Conservation (phyloP, 2,113 vertebrate genomes). For the Pseudopipra pipra region DNA sequence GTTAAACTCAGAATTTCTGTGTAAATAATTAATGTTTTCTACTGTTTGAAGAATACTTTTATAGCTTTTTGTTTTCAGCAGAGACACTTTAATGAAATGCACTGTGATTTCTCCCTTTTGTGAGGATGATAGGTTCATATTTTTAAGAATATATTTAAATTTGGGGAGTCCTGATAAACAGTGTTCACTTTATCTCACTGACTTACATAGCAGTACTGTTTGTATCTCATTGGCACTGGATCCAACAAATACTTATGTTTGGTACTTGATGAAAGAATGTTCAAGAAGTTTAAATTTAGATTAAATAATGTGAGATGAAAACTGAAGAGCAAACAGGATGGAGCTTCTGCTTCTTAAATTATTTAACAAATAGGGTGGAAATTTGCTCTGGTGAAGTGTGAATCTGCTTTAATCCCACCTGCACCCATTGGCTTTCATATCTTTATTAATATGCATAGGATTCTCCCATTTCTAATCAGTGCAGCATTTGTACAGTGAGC, state of each 20-base stretch:
- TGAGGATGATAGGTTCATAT: background rate
- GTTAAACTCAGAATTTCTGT: background rate
- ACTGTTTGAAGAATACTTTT: background rate
- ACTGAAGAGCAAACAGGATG: background rate
- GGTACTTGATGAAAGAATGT: background rate
- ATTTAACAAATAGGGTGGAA: background rate
- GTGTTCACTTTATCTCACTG: background rate
- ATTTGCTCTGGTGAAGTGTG: background rate
- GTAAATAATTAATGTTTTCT: background rate
- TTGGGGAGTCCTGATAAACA: background rate
- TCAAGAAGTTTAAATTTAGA: background rate
- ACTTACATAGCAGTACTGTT: background rate
- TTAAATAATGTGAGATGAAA: background rate
- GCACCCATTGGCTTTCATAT: background rate
- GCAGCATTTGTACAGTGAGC: background rate
- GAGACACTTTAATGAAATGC: background rate
- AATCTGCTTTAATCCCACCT: background rate
- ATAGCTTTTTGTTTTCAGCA: background rate
- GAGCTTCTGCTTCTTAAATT: background rate
- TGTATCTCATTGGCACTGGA: background rate
- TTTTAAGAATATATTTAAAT: background rate
- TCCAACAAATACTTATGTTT: background rate
- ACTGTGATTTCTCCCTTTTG: background rate
- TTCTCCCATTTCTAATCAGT: background rate
- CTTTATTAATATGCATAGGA: background rate